Evolutionary conservation across 2,888 invertebrate species (phyloP).

Genomic region (Mythimna pallens): DNA sequence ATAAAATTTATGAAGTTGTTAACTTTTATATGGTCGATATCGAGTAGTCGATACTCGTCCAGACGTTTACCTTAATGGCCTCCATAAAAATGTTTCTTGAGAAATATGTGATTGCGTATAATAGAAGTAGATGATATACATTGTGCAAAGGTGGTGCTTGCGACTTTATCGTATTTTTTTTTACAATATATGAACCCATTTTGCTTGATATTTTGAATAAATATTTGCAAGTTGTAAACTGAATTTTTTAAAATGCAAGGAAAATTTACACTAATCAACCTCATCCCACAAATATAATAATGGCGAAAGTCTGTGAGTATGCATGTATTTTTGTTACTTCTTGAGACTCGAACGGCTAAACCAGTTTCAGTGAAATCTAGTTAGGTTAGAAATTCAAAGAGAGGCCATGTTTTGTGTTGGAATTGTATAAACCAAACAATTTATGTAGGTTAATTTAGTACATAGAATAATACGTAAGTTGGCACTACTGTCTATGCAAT

Average conservation of each 20-base stretch:
- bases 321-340: too few species aligned
- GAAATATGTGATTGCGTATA: constrained; percentile 63
- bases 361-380: too few species aligned
- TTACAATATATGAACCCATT: not conserved
- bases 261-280: not conserved
- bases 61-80: constrained; percentile 64
- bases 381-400: too few species aligned
- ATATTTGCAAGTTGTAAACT: not conserved
- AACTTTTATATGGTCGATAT: constrained; percentile 81
- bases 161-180: constrained; percentile 15
- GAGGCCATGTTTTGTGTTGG: too few species aligned
- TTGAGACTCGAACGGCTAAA: too few species aligned
- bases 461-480: too few species aligned
- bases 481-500: too few species aligned
- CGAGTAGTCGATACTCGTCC: constrained; percentile 62
- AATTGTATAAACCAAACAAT: too few species aligned
- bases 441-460: too few species aligned
- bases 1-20: constrained; percentile 85
- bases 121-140: constrained; percentile 42
- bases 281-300: not conserved
- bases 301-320: too few species aligned
- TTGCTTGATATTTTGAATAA: not conserved
- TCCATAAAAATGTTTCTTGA: constrained; percentile 63
- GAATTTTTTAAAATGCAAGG: not conserved
- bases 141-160: constrained; percentile 30